Base-by-base conservation (phyloP, 2,888 invertebrate species). In the Clunio marinus region DNA sequence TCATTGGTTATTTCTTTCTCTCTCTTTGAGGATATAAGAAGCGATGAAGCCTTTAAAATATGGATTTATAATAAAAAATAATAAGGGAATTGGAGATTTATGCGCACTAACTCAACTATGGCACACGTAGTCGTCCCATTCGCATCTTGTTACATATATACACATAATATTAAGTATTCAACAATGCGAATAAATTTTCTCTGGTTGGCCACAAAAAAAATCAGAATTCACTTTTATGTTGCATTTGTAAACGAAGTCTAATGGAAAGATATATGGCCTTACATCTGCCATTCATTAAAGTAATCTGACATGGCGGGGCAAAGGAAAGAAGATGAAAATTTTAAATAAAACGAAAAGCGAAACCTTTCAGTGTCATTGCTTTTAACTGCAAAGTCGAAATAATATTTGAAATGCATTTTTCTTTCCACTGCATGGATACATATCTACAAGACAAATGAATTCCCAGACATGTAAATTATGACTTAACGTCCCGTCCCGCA, bases 51-150 rank as follows among this genome's bases (percentile, higher is more conserved):
- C 13, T 25, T 25, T 27, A 57, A 57, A 57, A 25, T 57, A 57
- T 57, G 57, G 57, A 57, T 27, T 57, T 27, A 27, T 15, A 57
- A 57, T 57, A 27, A 57, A 57, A 57, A 27, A 4, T 17, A 51
- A 15, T 15, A 41, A 41, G n/a, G 41, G n/a, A 15, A 41, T 7
- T 51, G 20, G 51, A 22, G 57, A 57, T 57, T 57, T 57, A 57
- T 57, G 57, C 57, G 27, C n/a, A 27, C 15, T n/a, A n/a, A 22
- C 51, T 22, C 22, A 51, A n/a, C 51, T 51, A 41, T 57, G 57
- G 57, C 57, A 57, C 57, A 57, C 57, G 57, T 57, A 25, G 57
- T 22, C 20, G 41, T 41, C 41, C 41, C 15, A 10, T 32, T 8
- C 32, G 10, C 41, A 41, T 41, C 41, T 41, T n/a, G 41, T 41